Evolutionary conservation across 35 echinoderm and acorn worm species (phyloP).

Genomic region (Apostichopus californicus): DNA sequence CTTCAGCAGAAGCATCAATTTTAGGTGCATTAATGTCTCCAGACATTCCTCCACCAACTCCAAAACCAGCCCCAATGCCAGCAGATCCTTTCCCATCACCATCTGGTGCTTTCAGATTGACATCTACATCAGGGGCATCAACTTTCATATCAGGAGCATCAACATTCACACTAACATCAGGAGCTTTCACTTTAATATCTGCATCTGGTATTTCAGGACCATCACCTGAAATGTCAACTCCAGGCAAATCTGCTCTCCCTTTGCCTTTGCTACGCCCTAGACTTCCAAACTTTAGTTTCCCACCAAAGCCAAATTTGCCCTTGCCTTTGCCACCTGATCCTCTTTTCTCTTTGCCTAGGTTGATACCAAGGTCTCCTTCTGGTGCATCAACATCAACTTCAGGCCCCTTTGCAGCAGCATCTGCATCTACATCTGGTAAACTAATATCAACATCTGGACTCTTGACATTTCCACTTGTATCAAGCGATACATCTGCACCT

Average conservation of each 20-base stretch:
- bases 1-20: conserved; percentile 19
- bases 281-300: conserved; percentile 68
- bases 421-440: conserved; percentile 30
- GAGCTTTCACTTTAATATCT: conserved; percentile 57
- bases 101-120: conserved; percentile 41
- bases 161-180: conserved; percentile 38
- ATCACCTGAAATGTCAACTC: conserved; percentile 40
- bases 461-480: conserved; percentile 28
- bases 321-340: conserved; percentile 65
- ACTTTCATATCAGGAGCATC: conserved; percentile 31
- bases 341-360: conserved; percentile 52
- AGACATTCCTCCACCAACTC: conserved; percentile 35
- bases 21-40: conserved; percentile 57
- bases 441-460: conserved; percentile 38
- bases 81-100: conserved; percentile 47
- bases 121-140: conserved; percentile 41
- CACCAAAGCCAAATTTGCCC: conserved; percentile 72
- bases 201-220: conserved; percentile 57
- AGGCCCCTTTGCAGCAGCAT: conserved; percentile 59
- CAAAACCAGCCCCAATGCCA: conserved; percentile 39
- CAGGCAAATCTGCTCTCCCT: conserved; percentile 47
- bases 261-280: conserved; percentile 50
- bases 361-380: conserved; percentile 50
- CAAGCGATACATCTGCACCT: background rate
- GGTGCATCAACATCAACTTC: conserved; percentile 46